These are phyloP conservation scores for Bicyclus anynana DNA, from an alignment of 1,140 invertebrate species.

Conservation along the genomic window DNA sequence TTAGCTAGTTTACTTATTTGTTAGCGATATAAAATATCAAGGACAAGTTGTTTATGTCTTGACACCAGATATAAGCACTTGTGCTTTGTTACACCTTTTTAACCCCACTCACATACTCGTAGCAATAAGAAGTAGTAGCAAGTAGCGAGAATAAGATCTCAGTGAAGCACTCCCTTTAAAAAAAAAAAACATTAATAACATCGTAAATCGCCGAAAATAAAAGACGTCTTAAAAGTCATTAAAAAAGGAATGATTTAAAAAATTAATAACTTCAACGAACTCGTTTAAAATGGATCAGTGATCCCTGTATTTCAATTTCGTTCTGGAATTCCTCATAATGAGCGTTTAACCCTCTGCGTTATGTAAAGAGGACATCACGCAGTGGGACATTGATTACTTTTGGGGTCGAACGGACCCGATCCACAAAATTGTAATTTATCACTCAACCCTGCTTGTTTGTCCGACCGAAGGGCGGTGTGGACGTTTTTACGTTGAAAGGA, in stretches of 20 bases:
- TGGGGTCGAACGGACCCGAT: slow-evolving; percentile 6
- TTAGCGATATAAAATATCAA: too few species aligned
- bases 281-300: not conserved
- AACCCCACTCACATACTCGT: too few species aligned
- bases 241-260: not conserved
- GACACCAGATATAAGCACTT: too few species aligned
- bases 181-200: too few species aligned
- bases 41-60: too few species aligned
- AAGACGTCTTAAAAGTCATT: not conserved
- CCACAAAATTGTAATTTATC: slow-evolving; percentile 22
- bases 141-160: too few species aligned
- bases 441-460: slow-evolving; percentile 13
- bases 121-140: too few species aligned
- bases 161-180: too few species aligned
- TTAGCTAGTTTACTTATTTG: too few species aligned
- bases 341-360: not conserved
- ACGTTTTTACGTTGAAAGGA: slow-evolving; percentile 17
- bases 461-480: slow-evolving; percentile 8
- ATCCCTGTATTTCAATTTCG: slow-evolving; percentile 5
- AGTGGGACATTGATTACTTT: slow-evolving; percentile 7
- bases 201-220: too few species aligned
- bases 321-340: slow-evolving; percentile 1
- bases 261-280: not conserved
- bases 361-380: slow-evolving; percentile 12
- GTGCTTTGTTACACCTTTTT: too few species aligned